Conservation (phyloP, 2,888 invertebrate genomes). For the Nephrocerus scutellatus region DNA sequence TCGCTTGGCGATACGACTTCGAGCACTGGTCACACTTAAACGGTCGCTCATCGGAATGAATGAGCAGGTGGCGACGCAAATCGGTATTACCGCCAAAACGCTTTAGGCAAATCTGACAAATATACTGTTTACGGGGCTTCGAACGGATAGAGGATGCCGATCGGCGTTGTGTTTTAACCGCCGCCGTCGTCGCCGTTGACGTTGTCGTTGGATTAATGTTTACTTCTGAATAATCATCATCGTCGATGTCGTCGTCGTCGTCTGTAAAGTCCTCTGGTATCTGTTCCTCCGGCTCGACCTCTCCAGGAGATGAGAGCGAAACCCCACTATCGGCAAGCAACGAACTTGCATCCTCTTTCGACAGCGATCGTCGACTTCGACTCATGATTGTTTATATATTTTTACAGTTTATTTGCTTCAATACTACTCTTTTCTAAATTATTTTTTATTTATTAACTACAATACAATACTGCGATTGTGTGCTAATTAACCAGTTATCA, state of each 20-base stretch:
- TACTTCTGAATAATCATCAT: background rate
- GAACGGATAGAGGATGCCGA: background rate
- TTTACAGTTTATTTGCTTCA: conserved; percentile 1
- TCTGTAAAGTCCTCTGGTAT: conserved; percentile 23
- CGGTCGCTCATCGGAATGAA: conserved; percentile 60
- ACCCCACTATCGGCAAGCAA: conserved; percentile 40
- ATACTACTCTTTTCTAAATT: background rate
- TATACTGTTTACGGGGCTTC: conserved; percentile 42
- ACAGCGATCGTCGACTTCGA: conserved; percentile 40
- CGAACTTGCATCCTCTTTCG: conserved; percentile 40
- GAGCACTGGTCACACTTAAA: conserved; percentile 58
- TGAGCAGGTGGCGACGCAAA: conserved; percentile 59
- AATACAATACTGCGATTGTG: too few relatives aligned
- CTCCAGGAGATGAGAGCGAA: conserved; percentile 39
- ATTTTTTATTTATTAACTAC: conserved; percentile 2
- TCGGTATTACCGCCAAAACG: conserved; percentile 59
- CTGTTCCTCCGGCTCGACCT: conserved; percentile 22
- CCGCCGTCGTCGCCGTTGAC: background rate
- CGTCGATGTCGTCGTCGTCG: conserved; percentile 12
- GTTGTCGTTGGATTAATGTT: background rate
- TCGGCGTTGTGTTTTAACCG: background rate
- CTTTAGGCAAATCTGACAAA: conserved; percentile 60
- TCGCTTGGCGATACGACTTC: conserved; percentile 57
- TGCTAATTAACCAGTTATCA: too few relatives aligned
- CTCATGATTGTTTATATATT: conserved; percentile 28